phyloP scores from a whole-genome alignment of 2,888 invertebrate genomes.

The Platerodrilus igneus region DNA sequence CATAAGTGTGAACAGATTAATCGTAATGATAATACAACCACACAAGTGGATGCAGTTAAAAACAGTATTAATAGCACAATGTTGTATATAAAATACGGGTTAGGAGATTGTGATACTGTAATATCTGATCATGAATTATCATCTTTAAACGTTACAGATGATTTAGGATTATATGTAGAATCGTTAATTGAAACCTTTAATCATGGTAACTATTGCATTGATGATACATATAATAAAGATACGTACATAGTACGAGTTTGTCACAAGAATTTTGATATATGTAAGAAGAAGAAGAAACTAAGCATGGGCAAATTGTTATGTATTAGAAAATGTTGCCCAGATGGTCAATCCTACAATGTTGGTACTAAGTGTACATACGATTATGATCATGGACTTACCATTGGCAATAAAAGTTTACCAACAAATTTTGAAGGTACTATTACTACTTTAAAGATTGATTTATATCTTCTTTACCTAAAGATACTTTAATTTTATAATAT shows the following conservation, averaged over 20 bases:
- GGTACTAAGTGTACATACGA: conserved; percentile 5
- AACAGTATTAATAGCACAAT: background rate
- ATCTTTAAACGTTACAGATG: too few relatives aligned
- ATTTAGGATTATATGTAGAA: background rate
- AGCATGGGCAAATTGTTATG: conserved; percentile 7
- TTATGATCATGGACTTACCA: conserved; percentile 9
- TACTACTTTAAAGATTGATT: background rate
- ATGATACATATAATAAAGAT: conserved; percentile 4
- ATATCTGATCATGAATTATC: conserved; percentile 10
- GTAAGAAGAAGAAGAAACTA: conserved; percentile 4
- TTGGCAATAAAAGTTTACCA: conserved; percentile 11
- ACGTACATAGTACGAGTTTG: conserved; percentile 11
- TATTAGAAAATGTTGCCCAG: conserved; percentile 22
- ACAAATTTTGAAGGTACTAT: conserved; percentile 9
- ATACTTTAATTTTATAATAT: too few relatives aligned
- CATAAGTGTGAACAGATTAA: conserved; percentile 5
- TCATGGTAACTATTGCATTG: conserved; percentile 11
- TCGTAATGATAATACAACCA: background rate
- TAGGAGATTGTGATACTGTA: conserved; percentile 5
- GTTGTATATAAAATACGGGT: conserved; percentile 5
- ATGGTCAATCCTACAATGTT: conserved; percentile 15
- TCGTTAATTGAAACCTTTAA: conserved; percentile 1
- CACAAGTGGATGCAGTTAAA: background rate
- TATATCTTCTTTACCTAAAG: conserved; percentile 7
- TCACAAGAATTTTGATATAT: conserved; percentile 4